Conservation (phyloP, 2,888 invertebrate species). For the Neuroscelio doddi region DNA sequence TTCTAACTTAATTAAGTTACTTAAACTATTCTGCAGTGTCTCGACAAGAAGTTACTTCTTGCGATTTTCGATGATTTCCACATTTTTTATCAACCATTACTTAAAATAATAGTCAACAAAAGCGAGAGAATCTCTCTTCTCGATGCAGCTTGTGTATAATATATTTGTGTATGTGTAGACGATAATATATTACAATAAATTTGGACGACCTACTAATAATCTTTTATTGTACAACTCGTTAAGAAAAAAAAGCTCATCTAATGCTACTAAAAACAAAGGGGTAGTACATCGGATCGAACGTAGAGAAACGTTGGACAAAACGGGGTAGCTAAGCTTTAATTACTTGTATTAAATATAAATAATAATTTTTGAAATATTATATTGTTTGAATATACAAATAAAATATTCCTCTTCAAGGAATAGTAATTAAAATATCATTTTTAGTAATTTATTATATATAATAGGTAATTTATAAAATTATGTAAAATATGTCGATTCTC, state of each 20-base stretch:
- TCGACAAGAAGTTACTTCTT: no score
- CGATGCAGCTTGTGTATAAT: not conserved
- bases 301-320: not conserved
- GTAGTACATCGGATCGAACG: not conserved
- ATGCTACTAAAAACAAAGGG: not conserved
- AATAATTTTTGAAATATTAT: no score
- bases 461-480: no score
- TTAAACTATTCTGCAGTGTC: constrained; percentile 27
- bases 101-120: not conserved
- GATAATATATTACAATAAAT: constrained; percentile 8
- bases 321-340: no score
- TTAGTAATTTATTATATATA: no score
- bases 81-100: no score
- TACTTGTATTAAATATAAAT: no score
- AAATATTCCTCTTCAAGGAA: not conserved
- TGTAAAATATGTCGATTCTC: no score
- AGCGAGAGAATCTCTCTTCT: not conserved
- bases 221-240: constrained; percentile 2
- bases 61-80: no score
- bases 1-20: constrained; percentile 37
- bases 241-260: not conserved
- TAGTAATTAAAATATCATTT: no score
- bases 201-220: constrained; percentile 15
- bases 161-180: not conserved
- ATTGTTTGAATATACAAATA: no score